These are phyloP conservation scores for Pogonocichla stellata DNA, from an alignment of 2,113 vertebrate species.

Conservation along the genomic window DNA sequence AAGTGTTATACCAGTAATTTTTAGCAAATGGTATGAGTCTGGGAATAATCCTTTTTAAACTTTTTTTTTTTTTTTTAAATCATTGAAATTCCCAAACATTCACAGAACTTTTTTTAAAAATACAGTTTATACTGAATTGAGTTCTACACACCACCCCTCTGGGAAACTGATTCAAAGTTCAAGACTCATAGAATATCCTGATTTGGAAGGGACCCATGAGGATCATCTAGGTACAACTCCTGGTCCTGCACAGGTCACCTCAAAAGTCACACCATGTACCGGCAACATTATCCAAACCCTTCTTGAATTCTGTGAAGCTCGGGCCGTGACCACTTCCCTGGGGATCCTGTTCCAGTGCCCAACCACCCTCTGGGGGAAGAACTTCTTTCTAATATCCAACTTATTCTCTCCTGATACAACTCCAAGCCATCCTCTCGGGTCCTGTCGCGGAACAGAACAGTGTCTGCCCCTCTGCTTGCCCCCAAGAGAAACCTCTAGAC, in stretches of 20 bases:
- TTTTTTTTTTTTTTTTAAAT: fast-evolving
- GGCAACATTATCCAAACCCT: not conserved
- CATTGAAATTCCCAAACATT: not conserved
- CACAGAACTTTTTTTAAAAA: not conserved
- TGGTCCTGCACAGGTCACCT: not conserved
- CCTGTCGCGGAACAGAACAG: not conserved
- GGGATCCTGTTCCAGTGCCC: no score
- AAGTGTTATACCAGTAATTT: not conserved
- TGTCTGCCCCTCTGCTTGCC: not conserved
- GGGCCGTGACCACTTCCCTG: not conserved
- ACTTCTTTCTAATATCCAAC: not conserved
- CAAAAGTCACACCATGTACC: not conserved
- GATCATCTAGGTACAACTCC: not conserved
- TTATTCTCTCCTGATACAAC: not conserved
- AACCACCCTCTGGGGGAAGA: not conserved
- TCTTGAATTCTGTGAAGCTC: not conserved
- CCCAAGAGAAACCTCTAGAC: not conserved
- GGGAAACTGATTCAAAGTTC: not conserved
- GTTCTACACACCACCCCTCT: not conserved
- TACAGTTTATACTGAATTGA: not conserved
- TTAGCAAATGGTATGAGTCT: not conserved
- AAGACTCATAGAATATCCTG: not conserved
- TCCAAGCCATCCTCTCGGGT: not conserved
- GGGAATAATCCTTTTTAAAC: not conserved
- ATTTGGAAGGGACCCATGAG: not conserved